phyloP scores from a whole-genome alignment of 1,140 invertebrate species.

The Drosophila lacteicornis region DNA sequence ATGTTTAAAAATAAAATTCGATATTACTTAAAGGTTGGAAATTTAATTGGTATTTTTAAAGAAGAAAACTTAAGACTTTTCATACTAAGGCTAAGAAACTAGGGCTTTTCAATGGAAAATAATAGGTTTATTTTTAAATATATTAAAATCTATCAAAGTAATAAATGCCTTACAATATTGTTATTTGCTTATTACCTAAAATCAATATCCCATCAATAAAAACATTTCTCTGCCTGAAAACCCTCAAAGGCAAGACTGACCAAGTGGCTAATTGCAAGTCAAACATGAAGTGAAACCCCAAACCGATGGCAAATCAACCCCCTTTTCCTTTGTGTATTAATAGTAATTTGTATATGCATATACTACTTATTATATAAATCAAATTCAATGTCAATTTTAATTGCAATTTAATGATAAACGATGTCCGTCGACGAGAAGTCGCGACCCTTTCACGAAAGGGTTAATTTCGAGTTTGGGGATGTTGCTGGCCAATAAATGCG shows the following conservation, averaged over 20 bases:
- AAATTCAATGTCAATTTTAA: conserved; percentile 78
- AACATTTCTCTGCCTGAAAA: neutral
- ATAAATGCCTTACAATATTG: too few species aligned
- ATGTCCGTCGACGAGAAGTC: conserved; percentile 31
- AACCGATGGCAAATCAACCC: neutral
- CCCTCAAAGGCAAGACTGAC: neutral
- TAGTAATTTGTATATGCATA: conserved; percentile 15
- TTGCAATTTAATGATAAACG: conserved; percentile 79
- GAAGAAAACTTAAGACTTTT: neutral
- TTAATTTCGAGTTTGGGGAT: conserved; percentile 46
- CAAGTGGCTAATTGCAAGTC: conserved; percentile 26
- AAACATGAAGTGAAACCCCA: conserved; percentile 10
- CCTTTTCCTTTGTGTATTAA: conserved; percentile 2
- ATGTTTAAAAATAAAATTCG: neutral
- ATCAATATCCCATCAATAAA: too few species aligned
- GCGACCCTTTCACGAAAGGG: conserved; percentile 51
- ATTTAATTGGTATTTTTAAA: neutral
- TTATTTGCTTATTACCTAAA: too few species aligned
- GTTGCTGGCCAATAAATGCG: conserved; percentile 45
- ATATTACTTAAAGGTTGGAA: neutral
- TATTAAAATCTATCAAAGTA: too few species aligned
- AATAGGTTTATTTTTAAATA: neutral
- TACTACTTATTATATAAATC: conserved; percentile 57
- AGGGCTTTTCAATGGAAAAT: neutral
- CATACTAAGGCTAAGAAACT: neutral